These are phyloP conservation scores for Myopa testacea DNA, from an alignment of 2,888 invertebrate genomes.

Conservation along the genomic window DNA sequence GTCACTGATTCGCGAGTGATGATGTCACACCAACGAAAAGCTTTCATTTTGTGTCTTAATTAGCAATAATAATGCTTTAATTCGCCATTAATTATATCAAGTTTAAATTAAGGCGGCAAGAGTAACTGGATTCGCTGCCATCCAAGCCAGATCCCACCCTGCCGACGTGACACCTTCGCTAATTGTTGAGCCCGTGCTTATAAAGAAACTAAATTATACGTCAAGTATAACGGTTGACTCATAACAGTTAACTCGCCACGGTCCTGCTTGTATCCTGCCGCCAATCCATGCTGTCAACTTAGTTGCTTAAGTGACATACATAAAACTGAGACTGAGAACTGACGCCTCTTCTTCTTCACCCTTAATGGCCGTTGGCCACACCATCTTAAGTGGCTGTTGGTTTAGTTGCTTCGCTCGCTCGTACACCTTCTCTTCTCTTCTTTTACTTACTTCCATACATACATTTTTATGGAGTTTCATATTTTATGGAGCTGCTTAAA, in stretches of 20 bases:
- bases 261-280: not conserved
- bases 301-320: not conserved
- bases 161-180: too few species aligned
- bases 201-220: not conserved
- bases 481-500: conserved; percentile 11
- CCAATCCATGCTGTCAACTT: too few species aligned
- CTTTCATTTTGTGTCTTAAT: too few species aligned
- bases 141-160: too few species aligned
- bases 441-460: too few species aligned
- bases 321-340: not conserved
- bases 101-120: too few species aligned
- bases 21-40: too few species aligned
- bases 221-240: not conserved
- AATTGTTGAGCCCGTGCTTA: too few species aligned
- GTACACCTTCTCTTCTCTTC: not conserved
- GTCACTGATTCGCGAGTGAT: too few species aligned
- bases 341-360: not conserved
- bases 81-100: too few species aligned
- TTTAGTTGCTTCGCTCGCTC: not conserved
- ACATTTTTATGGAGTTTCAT: not conserved
- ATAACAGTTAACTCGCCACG: not conserved
- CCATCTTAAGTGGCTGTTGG: not conserved
- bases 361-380: not conserved
- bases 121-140: too few species aligned
- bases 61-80: too few species aligned